Evolutionary conservation across 2,113 vertebrate species (phyloP).

Genomic region (Cheilinus undulatus): DNA sequence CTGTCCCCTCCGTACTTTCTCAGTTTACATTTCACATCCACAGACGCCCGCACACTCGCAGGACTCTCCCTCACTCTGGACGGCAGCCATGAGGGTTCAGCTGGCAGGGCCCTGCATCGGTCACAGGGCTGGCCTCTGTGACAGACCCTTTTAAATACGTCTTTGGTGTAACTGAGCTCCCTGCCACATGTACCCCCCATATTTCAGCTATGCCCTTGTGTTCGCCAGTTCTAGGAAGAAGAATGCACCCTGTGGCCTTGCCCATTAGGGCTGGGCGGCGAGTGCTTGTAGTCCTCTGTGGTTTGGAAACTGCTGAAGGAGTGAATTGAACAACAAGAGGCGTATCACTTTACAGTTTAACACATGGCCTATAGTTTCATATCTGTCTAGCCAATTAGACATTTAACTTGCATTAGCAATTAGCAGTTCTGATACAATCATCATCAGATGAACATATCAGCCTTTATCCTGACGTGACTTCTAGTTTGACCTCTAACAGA

Average conservation of each 20-base stretch:
- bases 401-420: background rate
- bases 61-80: constrained; percentile 72
- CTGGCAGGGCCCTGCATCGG: constrained; percentile 72
- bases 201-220: constrained; percentile 80
- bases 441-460: constrained; percentile 39
- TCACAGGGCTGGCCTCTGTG: constrained; percentile 80
- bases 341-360: constrained; percentile 36
- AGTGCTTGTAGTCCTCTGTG: constrained; percentile 57
- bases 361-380: constrained; percentile 9
- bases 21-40: constrained; percentile 76
- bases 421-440: constrained; percentile 11
- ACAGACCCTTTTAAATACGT: constrained; percentile 81
- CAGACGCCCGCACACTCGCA: constrained; percentile 33
- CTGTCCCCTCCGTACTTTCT: constrained; percentile 68
- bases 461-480: constrained; percentile 46
- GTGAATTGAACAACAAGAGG: constrained; percentile 56
- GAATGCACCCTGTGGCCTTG: constrained; percentile 74
- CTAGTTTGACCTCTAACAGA: constrained; percentile 75
- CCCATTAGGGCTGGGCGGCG: constrained; percentile 70
- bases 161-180: constrained; percentile 83
- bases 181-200: constrained; percentile 75
- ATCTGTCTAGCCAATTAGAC: background rate
- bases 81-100: constrained; percentile 76
- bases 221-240: constrained; percentile 74
- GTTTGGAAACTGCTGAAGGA: constrained; percentile 71